A percentile compares a stretch with the other conserved stretches of the same genome.
Evolutionary conservation across 2,888 invertebrate genomes (phyloP).

Genomic region (Cancer borealis): DNA sequence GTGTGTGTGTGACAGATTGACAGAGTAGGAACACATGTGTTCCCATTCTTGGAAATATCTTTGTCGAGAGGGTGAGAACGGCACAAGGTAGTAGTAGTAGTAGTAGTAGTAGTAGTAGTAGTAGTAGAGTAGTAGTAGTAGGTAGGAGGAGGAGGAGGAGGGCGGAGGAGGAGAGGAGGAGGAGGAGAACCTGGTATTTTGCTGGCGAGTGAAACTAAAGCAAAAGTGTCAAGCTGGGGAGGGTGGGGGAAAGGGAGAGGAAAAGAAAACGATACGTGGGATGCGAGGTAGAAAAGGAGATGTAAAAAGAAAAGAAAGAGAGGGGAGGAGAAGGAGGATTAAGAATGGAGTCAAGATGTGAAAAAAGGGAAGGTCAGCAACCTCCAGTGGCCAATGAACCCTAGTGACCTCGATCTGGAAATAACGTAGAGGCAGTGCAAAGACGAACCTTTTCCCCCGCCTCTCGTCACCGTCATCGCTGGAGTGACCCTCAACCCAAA

Average conservation of each 20-base stretch:
- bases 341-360: no score
- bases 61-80: no score
- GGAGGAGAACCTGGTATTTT: background rate
- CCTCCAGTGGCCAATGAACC: background rate
- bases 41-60: background rate
- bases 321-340: background rate
- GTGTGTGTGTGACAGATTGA: slow-evolving; percentile 24
- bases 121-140: background rate
- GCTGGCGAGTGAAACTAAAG: background rate
- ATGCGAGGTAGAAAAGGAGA: background rate
- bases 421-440: background rate
- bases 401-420: background rate
- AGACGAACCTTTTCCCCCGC: background rate
- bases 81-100: background rate
- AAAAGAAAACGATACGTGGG: no score
- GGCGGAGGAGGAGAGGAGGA: background rate
- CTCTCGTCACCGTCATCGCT: no score
- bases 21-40: background rate
- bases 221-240: background rate
- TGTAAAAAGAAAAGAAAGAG: background rate
- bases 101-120: slow-evolving; percentile 17
- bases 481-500: background rate
- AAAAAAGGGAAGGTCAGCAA: background rate
- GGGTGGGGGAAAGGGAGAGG: background rate
- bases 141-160: background rate